Conservation (phyloP, 2,888 invertebrate genomes). For the Amorpha juglandis region DNA sequence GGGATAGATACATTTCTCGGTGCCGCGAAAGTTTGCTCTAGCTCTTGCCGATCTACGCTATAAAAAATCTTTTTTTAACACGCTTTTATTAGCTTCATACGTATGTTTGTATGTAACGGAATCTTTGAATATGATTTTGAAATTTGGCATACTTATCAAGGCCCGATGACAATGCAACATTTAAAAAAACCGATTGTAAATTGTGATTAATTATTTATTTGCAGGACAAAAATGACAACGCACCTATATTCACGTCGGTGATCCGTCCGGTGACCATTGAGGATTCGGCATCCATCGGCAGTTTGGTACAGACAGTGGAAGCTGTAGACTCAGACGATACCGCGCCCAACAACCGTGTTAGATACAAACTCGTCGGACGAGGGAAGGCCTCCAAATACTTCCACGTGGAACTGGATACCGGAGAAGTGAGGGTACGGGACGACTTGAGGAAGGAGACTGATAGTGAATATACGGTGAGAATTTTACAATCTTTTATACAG, state of each 20-base stretch:
- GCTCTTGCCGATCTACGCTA: no score
- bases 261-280: constrained; percentile 93
- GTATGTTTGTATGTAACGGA: no score
- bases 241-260: constrained; percentile 93
- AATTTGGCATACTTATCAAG: no score
- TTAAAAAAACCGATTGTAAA: no score
- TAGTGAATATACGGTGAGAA: constrained; percentile 93
- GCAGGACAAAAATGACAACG: constrained; percentile 94
- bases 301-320: constrained; percentile 89
- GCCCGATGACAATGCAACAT: no score
- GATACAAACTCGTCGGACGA: constrained; percentile 92
- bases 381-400: constrained; percentile 94
- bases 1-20: no score
- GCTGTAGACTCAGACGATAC: constrained; percentile 94
- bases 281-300: constrained; percentile 92
- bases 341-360: constrained; percentile 90
- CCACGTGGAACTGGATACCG: constrained; percentile 93
- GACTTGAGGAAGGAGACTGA: constrained; percentile 93
- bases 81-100: no score
- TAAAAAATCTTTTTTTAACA: no score
- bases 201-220: constrained; percentile 39
- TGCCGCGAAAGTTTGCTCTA: no score
- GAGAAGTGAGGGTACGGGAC: constrained; percentile 91
- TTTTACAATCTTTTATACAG: no score
- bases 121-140: no score